Base-by-base conservation (phyloP, 2,113 vertebrate genomes). In the Neodontobutis hainanensis region DNA sequence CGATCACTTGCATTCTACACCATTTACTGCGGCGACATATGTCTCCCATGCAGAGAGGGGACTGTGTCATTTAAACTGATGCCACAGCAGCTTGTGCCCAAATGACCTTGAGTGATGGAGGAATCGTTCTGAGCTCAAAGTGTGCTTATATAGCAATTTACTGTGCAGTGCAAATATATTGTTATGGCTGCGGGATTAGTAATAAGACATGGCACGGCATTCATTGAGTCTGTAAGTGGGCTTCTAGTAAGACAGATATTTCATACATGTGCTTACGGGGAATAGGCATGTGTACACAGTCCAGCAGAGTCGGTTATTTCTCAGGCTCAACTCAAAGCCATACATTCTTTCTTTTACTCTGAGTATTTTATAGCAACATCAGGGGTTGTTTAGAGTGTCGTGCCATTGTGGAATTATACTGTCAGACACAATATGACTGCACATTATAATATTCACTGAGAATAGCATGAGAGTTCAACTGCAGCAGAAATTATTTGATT, bases 1-100 rank as follows among this genome's bases (percentile, higher is more conserved):
- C 53, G 48, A 77, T 70, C 81, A 74, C 35, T 70, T n/a, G 42
- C 38, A 48, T 68, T 76, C 56, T 70, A 63, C 19, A 12, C 48
- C 65, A 72, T 70, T 87, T 81, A 66, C 75, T 35, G 68, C 68
- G 46, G 8, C 14, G 0, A 49, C 59, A 35, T 61, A 57, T 44
- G 62, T 64, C 62, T 62, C 61, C 19, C 55, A 27, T 2, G 7
- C 51, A 61, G 35, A 50, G 44, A 65, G 36, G 51, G 1, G 38
- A 15, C 52, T 32, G 36, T 63, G 56, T 53, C 14, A 35, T 73
- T 76, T 46, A 60, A 32, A 56, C 3, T 52, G 65, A 69, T 45
- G 65, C 53, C 14, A 55, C 9, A 35, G 4, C 1, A 1, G 47
- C 58, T 32, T 27, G 45, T 61, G 50, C 50, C 2, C 16, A 0